Evolutionary conservation across 2,113 vertebrate species (phyloP), one percentile per base, ranked within the genome.

Genomic region (Alethe diademata): DNA sequence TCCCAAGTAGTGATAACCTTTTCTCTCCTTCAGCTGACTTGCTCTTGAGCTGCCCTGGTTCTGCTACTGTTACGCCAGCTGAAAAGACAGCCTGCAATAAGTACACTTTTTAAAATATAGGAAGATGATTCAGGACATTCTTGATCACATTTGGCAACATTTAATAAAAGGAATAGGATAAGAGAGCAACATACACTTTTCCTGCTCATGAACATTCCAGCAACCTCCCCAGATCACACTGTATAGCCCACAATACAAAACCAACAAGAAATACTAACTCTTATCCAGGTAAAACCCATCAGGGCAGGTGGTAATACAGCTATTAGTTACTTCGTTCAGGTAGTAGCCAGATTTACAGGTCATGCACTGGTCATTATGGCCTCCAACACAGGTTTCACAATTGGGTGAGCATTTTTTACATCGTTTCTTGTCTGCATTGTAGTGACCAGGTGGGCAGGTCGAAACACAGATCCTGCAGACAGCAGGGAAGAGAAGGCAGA

Each of bases 371-470:
- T 99, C 99, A 24, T 97, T 98, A 6, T 99, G 99, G 96, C 99
- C 98, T 74, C 99, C 99, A 38, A 99, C 96, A 92, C 99, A 99
- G 73, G 98, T 98, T 94, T 99, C 99, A 64, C 99, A 99, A 91
- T 98, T 97, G 28, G 99, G 98, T 29, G 98, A 98, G 91, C 99
- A 99, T 96, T 99, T 99, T 95, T 99, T 98, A 97, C 99, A 99
- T 42, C 99, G 99, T 92, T 99, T 99, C 97, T 98, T 98, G 91
- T 99, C 99, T 33, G 99, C 99, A 9, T 98, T 98, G 97, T 99
- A 99, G 98, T 99, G 99, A 78, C 99, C 99, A 61, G 98, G 96
- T 40, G 99, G 99, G 93, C 99, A 99, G 96, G 98, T 99, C 0
- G 99, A 98, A 96, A 99, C 99, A 94, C 99, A 99, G 96, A 98